Percentiles rank a stretch among this genome's conserved stretches.
These are phyloP conservation scores for Protophormia terraenovae DNA, from an alignment of 2,888 invertebrate genomes.

Conservation along the genomic window DNA sequence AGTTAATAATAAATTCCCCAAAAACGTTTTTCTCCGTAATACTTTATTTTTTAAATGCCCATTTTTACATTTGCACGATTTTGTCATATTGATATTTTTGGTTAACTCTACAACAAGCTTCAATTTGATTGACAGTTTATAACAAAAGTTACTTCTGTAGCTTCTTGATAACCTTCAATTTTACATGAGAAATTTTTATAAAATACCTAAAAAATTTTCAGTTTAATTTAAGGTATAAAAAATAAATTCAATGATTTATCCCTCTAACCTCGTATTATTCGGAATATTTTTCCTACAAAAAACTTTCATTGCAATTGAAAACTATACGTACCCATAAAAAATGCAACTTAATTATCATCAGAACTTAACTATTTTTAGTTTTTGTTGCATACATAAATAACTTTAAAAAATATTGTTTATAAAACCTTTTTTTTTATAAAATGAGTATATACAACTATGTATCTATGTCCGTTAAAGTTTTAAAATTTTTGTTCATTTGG, in stretches of 20 bases:
- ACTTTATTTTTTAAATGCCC: no score
- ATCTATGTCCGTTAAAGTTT: not conserved
- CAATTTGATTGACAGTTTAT: no score
- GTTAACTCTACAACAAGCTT: no score
- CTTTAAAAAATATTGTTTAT: not conserved
- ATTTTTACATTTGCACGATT: no score
- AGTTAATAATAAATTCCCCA: no score
- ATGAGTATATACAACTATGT: not conserved
- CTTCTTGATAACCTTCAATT: no score
- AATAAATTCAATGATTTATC: not conserved
- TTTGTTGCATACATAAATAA: not conserved
- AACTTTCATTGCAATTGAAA: not conserved
- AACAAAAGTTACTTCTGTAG: no score
- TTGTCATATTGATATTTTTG: no score
- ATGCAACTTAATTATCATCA: conserved; percentile 39
- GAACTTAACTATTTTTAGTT: not conserved
- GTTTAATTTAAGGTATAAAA: no score
- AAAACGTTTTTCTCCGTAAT: no score
- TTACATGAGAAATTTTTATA: no score
- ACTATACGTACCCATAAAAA: not conserved
- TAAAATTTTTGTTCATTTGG: not conserved
- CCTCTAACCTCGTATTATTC: not conserved
- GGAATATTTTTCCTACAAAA: not conserved
- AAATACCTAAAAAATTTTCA: no score
- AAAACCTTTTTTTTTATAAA: not conserved